These are phyloP conservation scores for Galagoides demidoff DNA, from an alignment of 2,797 vertebrate genomes.

Conservation along the genomic window DNA sequence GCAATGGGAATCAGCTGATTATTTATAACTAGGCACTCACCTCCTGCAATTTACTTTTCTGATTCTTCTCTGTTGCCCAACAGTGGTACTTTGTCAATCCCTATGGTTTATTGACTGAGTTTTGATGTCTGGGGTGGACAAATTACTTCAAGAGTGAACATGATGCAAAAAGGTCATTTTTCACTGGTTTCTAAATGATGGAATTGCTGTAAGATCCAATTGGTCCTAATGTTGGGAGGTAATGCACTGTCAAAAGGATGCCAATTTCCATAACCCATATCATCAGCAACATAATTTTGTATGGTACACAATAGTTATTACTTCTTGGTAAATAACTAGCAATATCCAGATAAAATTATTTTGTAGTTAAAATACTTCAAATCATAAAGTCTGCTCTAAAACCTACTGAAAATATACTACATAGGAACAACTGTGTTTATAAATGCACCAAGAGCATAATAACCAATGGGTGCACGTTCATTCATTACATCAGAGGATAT, in stretches of 20 bases:
- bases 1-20: conserved; percentile 51
- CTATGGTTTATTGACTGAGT: conserved; percentile 54
- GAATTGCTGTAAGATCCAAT: not conserved
- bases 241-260: not conserved
- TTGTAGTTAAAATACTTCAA: conserved; percentile 14
- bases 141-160: conserved; percentile 51
- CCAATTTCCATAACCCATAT: not conserved
- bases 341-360: conserved; percentile 8
- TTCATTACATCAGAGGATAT: not conserved
- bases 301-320: not conserved
- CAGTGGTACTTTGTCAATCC: conserved; percentile 53
- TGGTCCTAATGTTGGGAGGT: conserved; percentile 36
- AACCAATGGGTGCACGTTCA: not conserved
- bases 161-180: conserved; percentile 15
- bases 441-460: not conserved
- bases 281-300: not conserved
- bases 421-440: not conserved
- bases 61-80: conserved; percentile 57
- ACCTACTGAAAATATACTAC: not conserved
- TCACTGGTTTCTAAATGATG: conserved; percentile 16
- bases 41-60: conserved; percentile 72
- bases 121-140: conserved; percentile 52
- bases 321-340: not conserved
- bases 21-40: conserved; percentile 58
- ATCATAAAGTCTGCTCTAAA: not conserved